Evolutionary conservation across 1,140 invertebrate genomes (phyloP), one percentile per base, ranked within the genome.

Genomic region (Drosophila nebulosa): DNA sequence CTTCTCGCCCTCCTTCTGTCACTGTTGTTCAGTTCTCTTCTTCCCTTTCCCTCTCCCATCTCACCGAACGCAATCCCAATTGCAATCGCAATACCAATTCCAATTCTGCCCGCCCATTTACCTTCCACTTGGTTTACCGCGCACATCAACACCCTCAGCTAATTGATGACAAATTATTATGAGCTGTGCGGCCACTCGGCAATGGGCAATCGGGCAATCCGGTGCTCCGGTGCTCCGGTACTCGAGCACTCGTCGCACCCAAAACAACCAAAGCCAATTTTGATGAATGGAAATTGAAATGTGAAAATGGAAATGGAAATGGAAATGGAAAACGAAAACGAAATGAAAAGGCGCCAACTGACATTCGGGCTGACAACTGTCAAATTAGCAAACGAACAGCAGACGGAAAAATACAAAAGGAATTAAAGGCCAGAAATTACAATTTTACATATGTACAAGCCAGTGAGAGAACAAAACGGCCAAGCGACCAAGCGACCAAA

Each of bases 151-250:
- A 88, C 83, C 83, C 83, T 89, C 84, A 46, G 84, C 83, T 88
- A 88, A 88, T 88, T 88, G 83, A 88, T 88, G 84, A 88, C 83
- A 88, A 88, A 88, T 88, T 88, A 88, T 88, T 89, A 89, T 88
- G 72, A 88, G 78, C 74, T 66, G 67, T 68, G 22, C 30, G 39
- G 39, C 39, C 39, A 46, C 39, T 46, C 39, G 39, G 39, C 39
- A 42, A 42, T 42, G 39, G 39, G 39, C 39, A 42, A 42, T 18
- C 27, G 27, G 27, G 27, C n/a, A n/a, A n/a, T n/a, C n/a, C 32
- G 32, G 32, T 1, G 2, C 2, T 35, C 10, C 10, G 9, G n/a
- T n/a, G n/a, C n/a, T n/a, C n/a, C n/a, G 32, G 7, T 10, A 35
- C 10, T 35, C 32, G 10, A 39, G 10, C 9, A 36, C 69, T 72